Evolutionary conservation across 2,797 vertebrate genomes (phyloP), one percentile per base, ranked within the genome.

Genomic region (Staurois parvus): DNA sequence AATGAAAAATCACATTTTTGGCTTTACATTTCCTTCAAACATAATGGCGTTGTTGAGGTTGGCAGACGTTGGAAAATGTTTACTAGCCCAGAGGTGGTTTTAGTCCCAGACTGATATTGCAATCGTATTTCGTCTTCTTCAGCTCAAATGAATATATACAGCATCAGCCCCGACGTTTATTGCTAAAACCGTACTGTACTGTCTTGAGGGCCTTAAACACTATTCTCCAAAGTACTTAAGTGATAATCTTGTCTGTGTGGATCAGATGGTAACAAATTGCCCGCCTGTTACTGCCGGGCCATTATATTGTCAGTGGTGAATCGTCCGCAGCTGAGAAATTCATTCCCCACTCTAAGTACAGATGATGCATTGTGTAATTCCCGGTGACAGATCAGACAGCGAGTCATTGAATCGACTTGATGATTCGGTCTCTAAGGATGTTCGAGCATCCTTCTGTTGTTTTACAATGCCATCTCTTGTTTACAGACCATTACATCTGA

Each of bases 401-500:
- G 88, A 87, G 0, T 86, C 88, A 77, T 3, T 84, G 88, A n/a
- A 80, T 40, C 77, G 88, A 84, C 78, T 56, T 37, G 87, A 85
- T 86, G 86, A 89, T 1, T 79, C 42, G 88, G 81, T 76, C 84
- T 84, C 84, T n/a, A 79, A 88, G 89, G 90, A 92, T 93, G 92
- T 91, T 79, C 81, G 82, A 90, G 92, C 88, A 86, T 93, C 88
- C 48, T 91, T 84, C 76, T 89, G 92, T 79, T 84, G 92, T 90
- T 91, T 93, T 91, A 93, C 91, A 84, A 1, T 87, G 90, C 88
- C 91, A 93, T 94, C 92, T 95, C 92, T 91, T 90, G 91, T 96
- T 96, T 93, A 95, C 94, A 94, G 92, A 89, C 96, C 95, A 97
- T 97, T 98, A 95, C 91, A 93, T 89, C 90, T 89, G 95, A 92